Percentiles rank a stretch among this genome's conserved stretches.
phyloP scores from a whole-genome alignment of 2,113 vertebrate species.

The Grantiella picta region DNA sequence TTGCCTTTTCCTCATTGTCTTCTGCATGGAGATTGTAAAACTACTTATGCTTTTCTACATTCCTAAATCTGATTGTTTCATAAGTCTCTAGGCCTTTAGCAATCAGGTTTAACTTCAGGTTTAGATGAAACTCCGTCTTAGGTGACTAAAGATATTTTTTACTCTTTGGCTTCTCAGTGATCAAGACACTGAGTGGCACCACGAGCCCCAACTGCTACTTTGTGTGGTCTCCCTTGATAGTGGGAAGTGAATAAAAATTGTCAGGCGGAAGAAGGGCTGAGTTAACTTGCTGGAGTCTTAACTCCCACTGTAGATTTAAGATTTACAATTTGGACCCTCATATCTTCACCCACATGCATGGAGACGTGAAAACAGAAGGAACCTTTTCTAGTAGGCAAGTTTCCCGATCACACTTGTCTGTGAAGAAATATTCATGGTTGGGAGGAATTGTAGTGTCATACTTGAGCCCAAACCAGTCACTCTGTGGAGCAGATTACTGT shows the following conservation, averaged over 20 bases:
- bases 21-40: not conserved
- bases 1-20: not conserved
- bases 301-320: not conserved
- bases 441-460: not conserved
- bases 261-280: not conserved
- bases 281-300: not conserved
- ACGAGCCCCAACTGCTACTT: rapidly evolving
- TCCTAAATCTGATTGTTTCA: not conserved
- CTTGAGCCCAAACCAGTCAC: not conserved
- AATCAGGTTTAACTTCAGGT: not conserved
- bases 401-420: not conserved
- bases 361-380: not conserved
- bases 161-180: not conserved
- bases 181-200: not conserved
- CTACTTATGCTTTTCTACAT: not conserved
- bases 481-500: not conserved
- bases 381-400: not conserved
- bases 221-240: not conserved
- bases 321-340: not conserved
- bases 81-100: not conserved
- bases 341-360: too few relatives aligned
- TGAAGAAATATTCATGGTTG: not conserved
- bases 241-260: not conserved
- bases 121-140: not conserved
- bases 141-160: not conserved